Conservation (phyloP, 2,113 vertebrate genomes). For the Plestiodon gilberti region DNA sequence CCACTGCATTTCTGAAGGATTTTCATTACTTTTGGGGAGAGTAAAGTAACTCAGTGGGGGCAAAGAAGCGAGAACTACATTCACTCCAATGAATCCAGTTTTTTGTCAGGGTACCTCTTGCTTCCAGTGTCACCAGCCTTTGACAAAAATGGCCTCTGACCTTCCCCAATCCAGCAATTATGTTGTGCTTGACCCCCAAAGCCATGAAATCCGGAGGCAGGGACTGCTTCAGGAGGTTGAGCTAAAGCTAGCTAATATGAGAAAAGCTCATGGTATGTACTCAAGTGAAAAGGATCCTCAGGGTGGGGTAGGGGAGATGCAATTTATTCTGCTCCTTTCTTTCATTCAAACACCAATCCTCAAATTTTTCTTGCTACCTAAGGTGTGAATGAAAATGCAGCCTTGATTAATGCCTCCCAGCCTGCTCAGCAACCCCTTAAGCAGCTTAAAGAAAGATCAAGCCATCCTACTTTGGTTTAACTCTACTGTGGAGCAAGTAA, state of each 20-base stretch:
- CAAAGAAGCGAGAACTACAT: conserved; percentile 68
- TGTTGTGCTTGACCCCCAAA: conserved; percentile 78
- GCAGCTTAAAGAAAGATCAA: not conserved
- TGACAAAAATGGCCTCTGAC: conserved; percentile 80
- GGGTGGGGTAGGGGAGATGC: conserved; percentile 52
- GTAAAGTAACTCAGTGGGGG: conserved; percentile 71
- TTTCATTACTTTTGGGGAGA: conserved; percentile 74
- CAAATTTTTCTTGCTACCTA: conserved; percentile 61
- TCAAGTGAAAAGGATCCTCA: conserved; percentile 75
- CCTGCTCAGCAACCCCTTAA: not conserved
- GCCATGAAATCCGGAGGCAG: conserved; percentile 79
- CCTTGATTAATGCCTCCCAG: conserved; percentile 68
- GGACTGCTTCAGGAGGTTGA: conserved; percentile 72
- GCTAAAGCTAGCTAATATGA: conserved; percentile 79
- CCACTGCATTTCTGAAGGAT: conserved; percentile 60
- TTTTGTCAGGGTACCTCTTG: conserved; percentile 71
- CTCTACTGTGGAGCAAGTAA: not conserved
- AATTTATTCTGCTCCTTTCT: conserved; percentile 74
- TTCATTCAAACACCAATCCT: conserved; percentile 74
- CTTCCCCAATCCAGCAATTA: conserved; percentile 71
- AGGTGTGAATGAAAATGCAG: conserved; percentile 67
- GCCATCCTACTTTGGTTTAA: not conserved
- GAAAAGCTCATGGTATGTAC: conserved; percentile 72
- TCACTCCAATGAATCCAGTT: conserved; percentile 70
- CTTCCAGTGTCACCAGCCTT: conserved; percentile 78